Conservation (phyloP, 2,797 vertebrate genomes). For the Carduelis carduelis region DNA sequence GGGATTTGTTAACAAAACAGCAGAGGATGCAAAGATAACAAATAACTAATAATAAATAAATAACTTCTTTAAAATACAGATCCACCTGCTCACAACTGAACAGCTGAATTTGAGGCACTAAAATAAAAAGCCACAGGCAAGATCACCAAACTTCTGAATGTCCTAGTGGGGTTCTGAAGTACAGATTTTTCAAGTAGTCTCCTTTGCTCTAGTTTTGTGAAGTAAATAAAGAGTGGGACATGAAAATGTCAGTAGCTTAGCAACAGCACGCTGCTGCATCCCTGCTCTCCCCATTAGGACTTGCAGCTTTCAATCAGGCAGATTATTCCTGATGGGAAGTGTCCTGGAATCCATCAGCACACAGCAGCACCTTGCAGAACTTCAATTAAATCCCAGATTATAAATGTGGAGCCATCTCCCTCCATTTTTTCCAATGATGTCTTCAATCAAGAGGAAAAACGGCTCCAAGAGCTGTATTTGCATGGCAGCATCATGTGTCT, state of each 20-base stretch:
- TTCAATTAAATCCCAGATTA: not conserved
- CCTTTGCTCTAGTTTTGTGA: not conserved
- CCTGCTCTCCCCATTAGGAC: not conserved
- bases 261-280: not conserved
- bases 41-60: not conserved
- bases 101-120: not conserved
- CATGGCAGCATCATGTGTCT: not conserved
- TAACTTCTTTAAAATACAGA: not conserved
- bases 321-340: not conserved
- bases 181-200: not conserved
- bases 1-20: not conserved
- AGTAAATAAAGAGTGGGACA: not conserved
- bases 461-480: not conserved
- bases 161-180: not conserved
- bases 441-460: not conserved
- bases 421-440: not conserved
- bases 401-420: not conserved
- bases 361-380: not conserved
- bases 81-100: not conserved
- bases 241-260: slow-evolving; percentile 1
- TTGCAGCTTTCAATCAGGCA: not conserved
- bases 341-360: not conserved
- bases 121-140: not conserved
- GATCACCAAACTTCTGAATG: not conserved
- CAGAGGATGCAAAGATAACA: not conserved